phyloP scores from a whole-genome alignment of 2,888 invertebrate species.

The Yponomeuta plumbellus region DNA sequence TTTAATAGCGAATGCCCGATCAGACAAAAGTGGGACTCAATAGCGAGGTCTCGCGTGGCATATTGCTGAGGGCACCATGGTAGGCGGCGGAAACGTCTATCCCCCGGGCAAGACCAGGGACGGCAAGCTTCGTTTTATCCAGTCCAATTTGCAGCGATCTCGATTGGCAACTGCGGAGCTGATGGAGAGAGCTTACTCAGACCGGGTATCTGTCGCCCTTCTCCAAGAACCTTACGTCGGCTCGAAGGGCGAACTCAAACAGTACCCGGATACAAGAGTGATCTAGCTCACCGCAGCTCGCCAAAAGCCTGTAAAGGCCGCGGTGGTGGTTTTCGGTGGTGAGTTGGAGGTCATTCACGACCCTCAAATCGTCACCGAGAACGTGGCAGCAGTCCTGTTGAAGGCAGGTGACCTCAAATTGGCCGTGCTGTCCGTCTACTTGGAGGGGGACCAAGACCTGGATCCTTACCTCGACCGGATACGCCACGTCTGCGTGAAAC shows the following conservation, averaged over 20 bases:
- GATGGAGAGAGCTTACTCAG: not conserved
- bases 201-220: constrained; percentile 4
- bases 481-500: not conserved
- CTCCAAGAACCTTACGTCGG: constrained; percentile 19
- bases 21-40: constrained; percentile 25
- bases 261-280: not conserved
- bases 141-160: constrained; percentile 12
- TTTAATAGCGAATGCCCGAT: constrained; percentile 21
- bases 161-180: constrained; percentile 14
- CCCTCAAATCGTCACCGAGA: constrained; percentile 11
- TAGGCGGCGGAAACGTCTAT: not conserved
- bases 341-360: not conserved
- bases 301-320: constrained; percentile 17
- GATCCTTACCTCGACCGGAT: constrained; percentile 17
- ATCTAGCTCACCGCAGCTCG: not conserved
- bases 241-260: constrained; percentile 1
- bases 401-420: not conserved
- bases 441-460: constrained; percentile 24
- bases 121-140: not conserved
- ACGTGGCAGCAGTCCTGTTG: not conserved
- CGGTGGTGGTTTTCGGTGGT: constrained; percentile 14
- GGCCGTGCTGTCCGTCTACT: constrained; percentile 23
- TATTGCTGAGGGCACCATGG: constrained; percentile 25
- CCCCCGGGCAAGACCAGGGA: not conserved
- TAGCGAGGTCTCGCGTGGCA: constrained; percentile 24